Base-by-base conservation (phyloP, 2,888 invertebrate genomes). In the Heliconius hortense region DNA sequence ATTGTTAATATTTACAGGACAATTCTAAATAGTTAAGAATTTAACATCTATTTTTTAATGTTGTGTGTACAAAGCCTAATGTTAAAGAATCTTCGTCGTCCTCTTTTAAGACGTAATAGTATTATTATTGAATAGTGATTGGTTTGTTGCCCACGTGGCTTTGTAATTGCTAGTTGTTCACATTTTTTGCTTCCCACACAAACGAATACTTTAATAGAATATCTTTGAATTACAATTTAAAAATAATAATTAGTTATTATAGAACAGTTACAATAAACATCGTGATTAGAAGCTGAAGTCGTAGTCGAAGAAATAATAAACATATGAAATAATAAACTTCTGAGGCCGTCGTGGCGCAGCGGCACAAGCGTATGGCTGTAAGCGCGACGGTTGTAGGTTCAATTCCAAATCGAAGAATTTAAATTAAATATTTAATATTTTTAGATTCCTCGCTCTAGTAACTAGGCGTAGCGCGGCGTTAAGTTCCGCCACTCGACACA, bases 121-220 rank as follows among this genome's bases (percentile, higher is more conserved):
- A 75, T 68, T 39, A 66, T 72, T 78, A 80, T 78, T 76, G 78
- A 76, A 66, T 79, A 62, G 72, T 64, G 68, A 74, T 76, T 73
- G 26, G 72, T 74, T 56, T 31, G 24, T 66, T 66, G 66, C 76
- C 72, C 71, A 76, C 77, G 72, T 76, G 77, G 71, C 72, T 66
- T 66, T 13, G 8, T 74, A 62, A 74, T 63, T 69, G 35, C 31
- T 62, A 2, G 69, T 35, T 69, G 35, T 53, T n/a, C 43, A 21
- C 35, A 63, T 63, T 62, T 60, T 63, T 74, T 35, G 18, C 74
- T 53, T 48, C 74, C 69, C 13, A 74, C 74, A 53, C 68, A 74
- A 68, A 68, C 48, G 31, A 53, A 43, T 24, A 66, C 18, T 21
- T 60, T 59, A n/a, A n/a, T n/a, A n/a, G n/a, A n/a, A n/a, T n/a